Evolutionary conservation across 2,888 invertebrate species (phyloP).

Genomic region (Cacoxenus indagator): DNA sequence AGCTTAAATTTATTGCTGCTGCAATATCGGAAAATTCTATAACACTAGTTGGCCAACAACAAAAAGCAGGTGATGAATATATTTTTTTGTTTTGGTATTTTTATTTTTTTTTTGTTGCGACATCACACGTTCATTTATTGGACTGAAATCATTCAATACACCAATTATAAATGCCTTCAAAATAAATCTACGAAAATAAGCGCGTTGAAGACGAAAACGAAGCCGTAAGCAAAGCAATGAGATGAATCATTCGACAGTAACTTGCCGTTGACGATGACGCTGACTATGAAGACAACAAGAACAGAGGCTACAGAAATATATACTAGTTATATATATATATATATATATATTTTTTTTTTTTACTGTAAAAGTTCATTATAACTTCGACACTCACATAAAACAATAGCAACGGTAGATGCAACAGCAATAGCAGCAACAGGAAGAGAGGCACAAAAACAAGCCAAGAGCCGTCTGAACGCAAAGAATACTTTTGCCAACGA

Average conservation of each 20-base stretch:
- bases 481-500: constrained; percentile 1
- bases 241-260: not conserved
- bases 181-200: not conserved
- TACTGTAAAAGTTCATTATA: constrained; percentile 54
- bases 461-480: not conserved
- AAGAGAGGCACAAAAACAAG: not conserved
- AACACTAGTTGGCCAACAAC: too few species aligned
- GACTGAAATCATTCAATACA: not conserved
- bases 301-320: too few species aligned
- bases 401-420: not conserved
- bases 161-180: constrained; percentile 7
- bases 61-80: not conserved
- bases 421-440: not conserved
- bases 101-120: not conserved
- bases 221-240: not conserved
- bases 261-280: not conserved
- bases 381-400: constrained; percentile 3
- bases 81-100: not conserved
- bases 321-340: too few species aligned
- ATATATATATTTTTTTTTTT: too few species aligned
- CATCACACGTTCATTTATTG: not conserved
- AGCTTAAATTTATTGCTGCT: not conserved
- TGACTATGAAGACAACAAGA: too few species aligned
- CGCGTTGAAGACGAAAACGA: not conserved
- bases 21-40: not conserved